These are phyloP conservation scores for Gallinago media DNA, from an alignment of 2,113 vertebrate genomes.

Conservation along the genomic window DNA sequence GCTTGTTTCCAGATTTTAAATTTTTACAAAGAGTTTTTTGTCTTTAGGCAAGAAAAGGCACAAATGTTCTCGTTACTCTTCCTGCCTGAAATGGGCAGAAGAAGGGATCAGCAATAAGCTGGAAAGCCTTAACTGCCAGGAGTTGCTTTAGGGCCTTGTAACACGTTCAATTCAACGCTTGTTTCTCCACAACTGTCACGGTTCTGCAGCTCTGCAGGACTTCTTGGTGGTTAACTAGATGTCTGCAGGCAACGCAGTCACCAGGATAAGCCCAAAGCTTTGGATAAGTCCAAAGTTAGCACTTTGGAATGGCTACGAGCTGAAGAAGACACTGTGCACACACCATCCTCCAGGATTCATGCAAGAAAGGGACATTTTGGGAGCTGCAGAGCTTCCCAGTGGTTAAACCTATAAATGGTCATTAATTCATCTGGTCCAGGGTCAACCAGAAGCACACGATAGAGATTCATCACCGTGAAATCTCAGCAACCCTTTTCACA, in stretches of 20 bases:
- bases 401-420: neutral
- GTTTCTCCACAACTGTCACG: neutral
- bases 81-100: neutral
- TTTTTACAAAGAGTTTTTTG: conserved; percentile 57
- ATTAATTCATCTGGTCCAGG: neutral
- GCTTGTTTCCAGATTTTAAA: conserved; percentile 19
- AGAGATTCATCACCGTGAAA: neutral
- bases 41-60: neutral
- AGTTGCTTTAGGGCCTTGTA: neutral
- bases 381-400: neutral
- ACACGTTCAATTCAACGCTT: neutral
- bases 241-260: neutral
- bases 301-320: neutral
- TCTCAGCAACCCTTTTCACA: neutral
- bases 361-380: neutral
- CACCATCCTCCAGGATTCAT: neutral
- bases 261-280: neutral
- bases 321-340: neutral
- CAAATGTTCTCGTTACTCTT: neutral
- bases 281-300: neutral
- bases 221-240: neutral
- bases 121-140: neutral
- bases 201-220: neutral
- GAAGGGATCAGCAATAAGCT: neutral
- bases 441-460: accelerated